Evolutionary conservation across 2,888 invertebrate genomes (phyloP).

Genomic region (Cephus nigrinus): DNA sequence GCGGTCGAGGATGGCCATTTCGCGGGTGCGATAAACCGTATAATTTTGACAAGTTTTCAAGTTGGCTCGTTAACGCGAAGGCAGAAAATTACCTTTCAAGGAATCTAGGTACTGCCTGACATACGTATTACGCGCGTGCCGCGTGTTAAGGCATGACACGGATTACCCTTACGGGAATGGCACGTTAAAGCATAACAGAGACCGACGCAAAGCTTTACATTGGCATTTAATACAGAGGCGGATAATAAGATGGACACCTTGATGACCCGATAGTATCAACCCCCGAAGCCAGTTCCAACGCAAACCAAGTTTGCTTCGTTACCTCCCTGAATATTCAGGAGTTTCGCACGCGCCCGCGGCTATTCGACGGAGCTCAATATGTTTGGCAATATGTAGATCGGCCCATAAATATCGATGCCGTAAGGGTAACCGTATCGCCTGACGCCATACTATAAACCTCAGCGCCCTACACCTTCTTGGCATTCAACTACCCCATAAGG

Average conservation of each 20-base stretch:
- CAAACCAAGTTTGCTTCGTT: slow-evolving; percentile 63
- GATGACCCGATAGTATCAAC: slow-evolving; percentile 48
- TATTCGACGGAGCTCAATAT: slow-evolving; percentile 60
- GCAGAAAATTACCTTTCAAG: too few relatives aligned
- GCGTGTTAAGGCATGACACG: too few relatives aligned
- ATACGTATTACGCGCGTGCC: too few relatives aligned
- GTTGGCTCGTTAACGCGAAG: too few relatives aligned
- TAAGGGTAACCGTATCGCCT: slow-evolving; percentile 15
- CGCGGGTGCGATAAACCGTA: too few relatives aligned
- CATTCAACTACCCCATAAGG: too few relatives aligned
- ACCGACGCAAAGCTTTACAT: not conserved
- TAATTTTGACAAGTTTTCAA: too few relatives aligned
- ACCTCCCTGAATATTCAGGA: slow-evolving; percentile 64
- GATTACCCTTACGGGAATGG: too few relatives aligned
- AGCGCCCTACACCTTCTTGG: too few relatives aligned
- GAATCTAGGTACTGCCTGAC: too few relatives aligned
- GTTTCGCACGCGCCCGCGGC: slow-evolving; percentile 58
- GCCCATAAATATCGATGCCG: slow-evolving; percentile 52
- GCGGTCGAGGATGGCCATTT: too few relatives aligned
- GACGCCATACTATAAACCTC: slow-evolving; percentile 22
- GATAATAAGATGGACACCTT: slow-evolving; percentile 46
- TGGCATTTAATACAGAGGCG: slow-evolving; percentile 42
- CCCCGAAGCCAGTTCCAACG: slow-evolving; percentile 23
- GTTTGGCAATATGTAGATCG: slow-evolving; percentile 60
- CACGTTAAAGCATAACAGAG: too few relatives aligned